Conservation (phyloP, 1,140 invertebrate species). For the Aphaenogaster ashmeadi region DNA sequence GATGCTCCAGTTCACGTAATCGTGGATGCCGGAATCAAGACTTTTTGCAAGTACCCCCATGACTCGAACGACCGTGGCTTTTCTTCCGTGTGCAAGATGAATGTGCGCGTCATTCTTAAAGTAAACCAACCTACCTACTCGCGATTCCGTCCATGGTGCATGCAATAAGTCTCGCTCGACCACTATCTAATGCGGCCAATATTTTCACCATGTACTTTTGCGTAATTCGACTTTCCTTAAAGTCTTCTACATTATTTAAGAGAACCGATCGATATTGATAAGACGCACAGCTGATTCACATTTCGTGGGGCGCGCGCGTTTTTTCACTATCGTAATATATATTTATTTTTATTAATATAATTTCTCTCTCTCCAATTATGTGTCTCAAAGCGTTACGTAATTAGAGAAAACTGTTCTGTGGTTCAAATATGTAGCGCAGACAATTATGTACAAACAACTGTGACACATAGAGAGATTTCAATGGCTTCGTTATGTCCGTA, state of each 20-base stretch:
- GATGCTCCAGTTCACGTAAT: constrained; percentile 41
- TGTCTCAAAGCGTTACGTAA: not conserved
- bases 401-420: not conserved
- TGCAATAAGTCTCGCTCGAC: constrained; percentile 51
- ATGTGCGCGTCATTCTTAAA: constrained; percentile 40
- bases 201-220: constrained; percentile 33
- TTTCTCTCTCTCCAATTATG: not conserved
- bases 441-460: constrained; percentile 6
- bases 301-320: too few relatives aligned
- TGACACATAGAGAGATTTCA: constrained; percentile 26
- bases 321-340: not conserved
- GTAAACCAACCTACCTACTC: constrained; percentile 52
- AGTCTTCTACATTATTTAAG: constrained; percentile 22
- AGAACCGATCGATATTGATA: not conserved
- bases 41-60: constrained; percentile 37
- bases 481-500: constrained; percentile 44
- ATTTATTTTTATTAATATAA: not conserved
- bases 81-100: constrained; percentile 50
- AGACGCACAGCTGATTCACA: constrained; percentile 2
- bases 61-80: constrained; percentile 39
- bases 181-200: constrained; percentile 36
- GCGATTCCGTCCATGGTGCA: constrained; percentile 43
- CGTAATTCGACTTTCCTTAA: constrained; percentile 19
- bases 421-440: not conserved
- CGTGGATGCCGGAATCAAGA: constrained; percentile 28